Conservation (phyloP, 1,140 invertebrate genomes). For the Cataglyphis hispanica region DNA sequence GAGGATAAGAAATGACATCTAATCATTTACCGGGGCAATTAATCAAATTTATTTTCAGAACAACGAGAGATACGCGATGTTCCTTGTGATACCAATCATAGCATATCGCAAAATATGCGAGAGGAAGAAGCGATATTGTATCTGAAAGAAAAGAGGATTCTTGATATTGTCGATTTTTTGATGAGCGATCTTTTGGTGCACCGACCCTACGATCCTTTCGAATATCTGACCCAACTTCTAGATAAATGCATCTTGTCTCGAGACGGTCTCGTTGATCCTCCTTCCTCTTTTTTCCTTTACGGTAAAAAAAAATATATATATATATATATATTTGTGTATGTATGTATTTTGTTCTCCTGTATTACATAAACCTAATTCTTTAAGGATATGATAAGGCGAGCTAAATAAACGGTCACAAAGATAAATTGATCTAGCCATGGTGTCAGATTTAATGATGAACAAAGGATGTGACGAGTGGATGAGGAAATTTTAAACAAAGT, state of each 20-base stretch:
- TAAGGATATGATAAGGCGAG: neutral
- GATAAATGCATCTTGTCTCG: slow-evolving; percentile 11
- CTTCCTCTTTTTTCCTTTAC: neutral
- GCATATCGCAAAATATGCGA: neutral
- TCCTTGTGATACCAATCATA: rapidly evolving
- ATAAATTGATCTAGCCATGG: neutral
- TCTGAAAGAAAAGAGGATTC: neutral
- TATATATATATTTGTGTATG: neutral
- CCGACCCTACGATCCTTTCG: neutral
- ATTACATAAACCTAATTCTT: neutral
- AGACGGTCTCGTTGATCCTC: neutral
- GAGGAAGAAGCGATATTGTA: neutral
- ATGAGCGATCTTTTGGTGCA: slow-evolving; percentile 2
- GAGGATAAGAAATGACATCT: no score
- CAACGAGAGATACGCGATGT: neutral
- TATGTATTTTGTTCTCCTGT: neutral
- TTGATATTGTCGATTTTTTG: neutral
- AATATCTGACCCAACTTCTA: neutral
- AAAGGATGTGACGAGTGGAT: neutral
- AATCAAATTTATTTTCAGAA: neutral
- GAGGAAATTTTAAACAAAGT: neutral
- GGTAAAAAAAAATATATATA: neutral
- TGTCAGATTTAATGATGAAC: neutral
- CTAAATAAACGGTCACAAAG: neutral
- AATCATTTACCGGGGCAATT: neutral